Evolutionary conservation across 2,888 invertebrate species (phyloP).

Genomic region (Dioctria rufipes): DNA sequence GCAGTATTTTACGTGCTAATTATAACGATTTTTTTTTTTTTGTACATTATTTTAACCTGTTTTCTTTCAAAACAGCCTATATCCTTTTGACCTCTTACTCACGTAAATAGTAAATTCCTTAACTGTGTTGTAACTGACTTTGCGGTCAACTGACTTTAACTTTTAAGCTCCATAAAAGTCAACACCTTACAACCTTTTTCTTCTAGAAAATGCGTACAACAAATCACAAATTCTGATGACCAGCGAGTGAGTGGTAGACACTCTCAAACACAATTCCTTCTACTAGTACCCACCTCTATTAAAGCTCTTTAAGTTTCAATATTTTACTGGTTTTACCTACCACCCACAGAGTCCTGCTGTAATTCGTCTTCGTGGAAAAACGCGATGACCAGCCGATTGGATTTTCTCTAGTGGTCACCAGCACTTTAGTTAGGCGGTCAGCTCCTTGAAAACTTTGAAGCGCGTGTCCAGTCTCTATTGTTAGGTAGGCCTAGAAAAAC

Average conservation of each 20-base stretch:
- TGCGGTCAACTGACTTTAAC: too few species aligned
- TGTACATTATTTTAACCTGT: too few species aligned
- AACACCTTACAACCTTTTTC: not conserved
- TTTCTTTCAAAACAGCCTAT: too few species aligned
- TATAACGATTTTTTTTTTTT: not conserved
- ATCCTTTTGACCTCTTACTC: too few species aligned
- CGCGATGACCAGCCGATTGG: constrained; percentile 40
- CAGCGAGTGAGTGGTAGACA: not conserved
- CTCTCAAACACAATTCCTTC: too few species aligned
- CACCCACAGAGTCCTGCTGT: not conserved
- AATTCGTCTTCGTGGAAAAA: not conserved
- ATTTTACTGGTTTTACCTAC: too few species aligned
- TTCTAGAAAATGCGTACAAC: constrained; percentile 7
- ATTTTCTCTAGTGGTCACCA: not conserved
- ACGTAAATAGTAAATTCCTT: too few species aligned
- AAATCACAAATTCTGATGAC: constrained; percentile 25
- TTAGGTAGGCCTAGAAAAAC: constrained; percentile 60
- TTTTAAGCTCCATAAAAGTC: not conserved
- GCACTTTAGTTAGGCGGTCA: not conserved
- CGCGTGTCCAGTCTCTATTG: constrained; percentile 61
- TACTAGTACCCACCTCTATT: not conserved
- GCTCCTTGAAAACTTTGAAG: constrained; percentile 50
- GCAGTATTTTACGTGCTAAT: constrained; percentile 1
- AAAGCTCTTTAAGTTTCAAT: not conserved
- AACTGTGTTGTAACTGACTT: too few species aligned